Evolutionary conservation across 2,113 vertebrate species (phyloP).

Genomic region (Paraplagusia blochii): DNA sequence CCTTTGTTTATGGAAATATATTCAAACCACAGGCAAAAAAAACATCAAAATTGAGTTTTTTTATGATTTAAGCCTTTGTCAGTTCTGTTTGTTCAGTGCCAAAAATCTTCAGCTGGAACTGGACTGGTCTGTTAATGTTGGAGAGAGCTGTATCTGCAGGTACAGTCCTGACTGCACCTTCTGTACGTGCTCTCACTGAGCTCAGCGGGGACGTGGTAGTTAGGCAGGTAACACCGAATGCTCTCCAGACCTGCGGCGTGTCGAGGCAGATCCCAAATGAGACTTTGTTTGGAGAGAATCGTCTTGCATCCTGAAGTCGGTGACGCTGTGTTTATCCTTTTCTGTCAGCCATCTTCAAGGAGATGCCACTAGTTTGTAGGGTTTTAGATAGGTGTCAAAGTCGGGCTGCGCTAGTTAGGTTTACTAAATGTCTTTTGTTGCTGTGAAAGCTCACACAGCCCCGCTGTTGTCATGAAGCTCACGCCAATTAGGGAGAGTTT

Average conservation of each 20-base stretch:
- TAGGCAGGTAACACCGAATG: conserved; percentile 28
- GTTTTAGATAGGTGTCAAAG: conserved; percentile 41
- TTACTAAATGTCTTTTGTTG: conserved; percentile 51
- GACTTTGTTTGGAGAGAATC: neutral
- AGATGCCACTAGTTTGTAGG: neutral
- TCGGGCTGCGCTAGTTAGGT: conserved; percentile 23
- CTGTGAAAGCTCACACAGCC: conserved; percentile 26
- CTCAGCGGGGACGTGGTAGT: conserved; percentile 45
- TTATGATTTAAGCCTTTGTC: no score
- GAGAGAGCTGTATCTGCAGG: conserved; percentile 16
- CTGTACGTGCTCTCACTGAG: conserved; percentile 18
- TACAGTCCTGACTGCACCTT: conserved; percentile 21
- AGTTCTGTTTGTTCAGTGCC: no score
- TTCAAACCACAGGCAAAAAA: no score
- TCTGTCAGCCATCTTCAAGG: conserved; percentile 18
- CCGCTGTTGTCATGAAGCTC: conserved; percentile 49
- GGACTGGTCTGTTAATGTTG: neutral
- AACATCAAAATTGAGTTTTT: no score
- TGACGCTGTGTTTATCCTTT: conserved; percentile 14
- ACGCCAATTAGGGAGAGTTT: conserved; percentile 65
- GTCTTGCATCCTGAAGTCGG: conserved; percentile 5
- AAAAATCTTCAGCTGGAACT: no score
- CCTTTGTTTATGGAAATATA: no score
- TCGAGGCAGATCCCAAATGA: conserved; percentile 24
- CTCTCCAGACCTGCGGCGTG: conserved; percentile 25